Evolutionary conservation across 2,888 invertebrate species (phyloP).

Genomic region (Horisme vitalbata): DNA sequence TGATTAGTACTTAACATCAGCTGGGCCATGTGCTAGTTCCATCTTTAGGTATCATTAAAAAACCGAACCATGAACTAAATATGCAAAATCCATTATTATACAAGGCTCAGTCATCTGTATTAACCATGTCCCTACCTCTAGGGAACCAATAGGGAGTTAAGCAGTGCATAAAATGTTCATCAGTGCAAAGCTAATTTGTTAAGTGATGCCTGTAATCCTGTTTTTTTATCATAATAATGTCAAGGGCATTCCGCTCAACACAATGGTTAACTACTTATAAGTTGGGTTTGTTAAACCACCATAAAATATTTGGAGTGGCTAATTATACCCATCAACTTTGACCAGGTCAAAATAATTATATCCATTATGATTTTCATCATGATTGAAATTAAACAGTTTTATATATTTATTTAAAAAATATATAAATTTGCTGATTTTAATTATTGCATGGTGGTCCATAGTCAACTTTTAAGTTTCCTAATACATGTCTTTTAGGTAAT

Average conservation of each 20-base stretch:
- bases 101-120: neutral
- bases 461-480: too few relatives aligned
- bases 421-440: too few relatives aligned
- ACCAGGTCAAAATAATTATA: too few relatives aligned
- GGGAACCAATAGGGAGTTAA: slow-evolving; percentile 22
- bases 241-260: slow-evolving; percentile 15
- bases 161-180: slow-evolving; percentile 26
- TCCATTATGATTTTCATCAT: too few relatives aligned
- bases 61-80: slow-evolving; percentile 3
- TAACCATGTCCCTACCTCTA: neutral
- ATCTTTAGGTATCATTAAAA: slow-evolving; percentile 1
- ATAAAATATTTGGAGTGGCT: slow-evolving; percentile 3
- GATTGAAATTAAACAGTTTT: too few relatives aligned
- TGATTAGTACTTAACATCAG: too few relatives aligned
- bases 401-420: too few relatives aligned
- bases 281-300: slow-evolving; percentile 8
- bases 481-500: too few relatives aligned
- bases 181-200: slow-evolving; percentile 20
- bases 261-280: slow-evolving; percentile 13
- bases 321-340: too few relatives aligned
- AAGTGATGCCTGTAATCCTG: slow-evolving; percentile 20
- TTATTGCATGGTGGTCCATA: too few relatives aligned
- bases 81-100: slow-evolving; percentile 10
- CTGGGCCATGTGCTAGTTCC: too few relatives aligned
- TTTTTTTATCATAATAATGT: slow-evolving; percentile 13